Evolutionary conservation across 2,797 vertebrate genomes (phyloP), one percentile per base, ranked within the genome.

Genomic region (Brachyrhaphis roseni): DNA sequence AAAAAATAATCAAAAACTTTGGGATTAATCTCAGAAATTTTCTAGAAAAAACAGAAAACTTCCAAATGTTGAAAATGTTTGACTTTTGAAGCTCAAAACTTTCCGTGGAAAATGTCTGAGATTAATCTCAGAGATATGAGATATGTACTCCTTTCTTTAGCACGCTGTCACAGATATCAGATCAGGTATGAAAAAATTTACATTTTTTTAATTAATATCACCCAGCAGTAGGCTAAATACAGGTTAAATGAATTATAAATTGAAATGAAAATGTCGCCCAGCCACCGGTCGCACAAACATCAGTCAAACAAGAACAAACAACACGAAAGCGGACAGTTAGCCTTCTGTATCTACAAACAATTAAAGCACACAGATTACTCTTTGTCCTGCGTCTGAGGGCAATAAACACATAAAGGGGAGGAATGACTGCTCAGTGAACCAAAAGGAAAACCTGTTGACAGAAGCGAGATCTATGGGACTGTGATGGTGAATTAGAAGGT

Each of bases 391-490:
- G 1, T 59, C 82, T 66, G 36, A 46, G 36, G 55, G 81, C 51
- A 41, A 88, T 34, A 86, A 79, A 87, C 76, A 89, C 77, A 87
- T 62, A 81, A 76, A 86, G 36, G 28, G 66, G 71, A 86, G 80
- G 71, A 76, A 83, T 88, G 78, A 84, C 91, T 81, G 86, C 74
- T 83, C 86, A 78, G 70, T 36, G 76, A 91, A 85, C 57, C 79
- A 82, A 84, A 90, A 89, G 82, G 79, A 78, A 86, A 90, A 87
- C 89, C 74, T 72, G 77, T 83, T 70, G 77, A 88, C 85, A 86
- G 79, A 92, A 94, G 90, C 87, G 87, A 84, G 84, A 87, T 90
- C 74, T 85, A 90, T 26, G 20, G 90, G 84, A 39, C 82, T 86
- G 86, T 85, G 87, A 86, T 80, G 84, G 76, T 82, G 81, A 86